A percentile compares a stretch with the other conserved stretches of the same genome.
These are phyloP conservation scores for Todiramphus saurophagus DNA, from an alignment of 2,113 vertebrate genomes.

Conservation along the genomic window DNA sequence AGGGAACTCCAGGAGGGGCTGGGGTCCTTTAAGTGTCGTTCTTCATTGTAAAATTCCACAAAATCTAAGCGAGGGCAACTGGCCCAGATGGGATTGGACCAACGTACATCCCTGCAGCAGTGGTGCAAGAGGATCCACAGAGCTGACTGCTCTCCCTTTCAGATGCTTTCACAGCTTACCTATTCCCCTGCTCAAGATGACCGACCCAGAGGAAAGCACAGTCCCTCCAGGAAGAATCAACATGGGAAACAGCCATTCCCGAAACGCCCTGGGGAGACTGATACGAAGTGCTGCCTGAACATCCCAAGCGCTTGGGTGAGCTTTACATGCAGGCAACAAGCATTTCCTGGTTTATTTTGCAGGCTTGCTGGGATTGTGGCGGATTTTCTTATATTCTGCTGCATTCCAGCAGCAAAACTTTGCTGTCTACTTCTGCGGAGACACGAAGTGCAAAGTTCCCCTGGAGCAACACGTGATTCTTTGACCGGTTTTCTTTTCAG, in stretches of 20 bases:
- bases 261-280: background rate
- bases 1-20: background rate
- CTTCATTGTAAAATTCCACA: background rate
- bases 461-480: background rate
- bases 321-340: background rate
- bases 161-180: background rate
- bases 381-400: background rate
- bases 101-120: accelerated
- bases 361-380: background rate
- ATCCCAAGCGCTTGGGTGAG: background rate
- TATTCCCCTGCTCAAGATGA: background rate
- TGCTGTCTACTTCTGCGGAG: background rate
- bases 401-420: background rate
- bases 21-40: accelerated
- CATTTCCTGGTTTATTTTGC: background rate
- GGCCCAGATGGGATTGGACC: accelerated
- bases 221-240: background rate
- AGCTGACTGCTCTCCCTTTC: background rate
- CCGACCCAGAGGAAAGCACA: background rate
- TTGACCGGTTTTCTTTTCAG: background rate
- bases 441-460: background rate
- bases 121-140: background rate
- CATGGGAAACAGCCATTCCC: background rate
- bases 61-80: background rate
- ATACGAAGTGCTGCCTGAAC: background rate